Evolutionary conservation across 2,113 vertebrate species (phyloP).

Genomic region (Alethe diademata): DNA sequence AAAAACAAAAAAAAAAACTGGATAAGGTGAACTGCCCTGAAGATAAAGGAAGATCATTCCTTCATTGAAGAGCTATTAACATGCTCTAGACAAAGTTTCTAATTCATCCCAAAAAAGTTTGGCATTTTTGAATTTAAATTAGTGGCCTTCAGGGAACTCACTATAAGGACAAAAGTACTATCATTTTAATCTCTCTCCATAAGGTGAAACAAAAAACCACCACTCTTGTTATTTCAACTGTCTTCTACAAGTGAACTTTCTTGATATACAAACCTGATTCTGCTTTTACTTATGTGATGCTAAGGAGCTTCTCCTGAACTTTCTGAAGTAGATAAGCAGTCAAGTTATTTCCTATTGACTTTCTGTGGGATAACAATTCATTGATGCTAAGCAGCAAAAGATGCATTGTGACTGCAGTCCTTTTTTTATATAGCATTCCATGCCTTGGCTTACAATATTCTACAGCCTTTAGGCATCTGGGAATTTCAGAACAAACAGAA

Average conservation of each 20-base stretch:
- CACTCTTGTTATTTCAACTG: not conserved
- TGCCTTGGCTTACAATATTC: not conserved
- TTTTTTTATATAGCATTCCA: not conserved
- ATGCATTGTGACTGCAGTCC: not conserved
- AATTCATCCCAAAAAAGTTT: not conserved
- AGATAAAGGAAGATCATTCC: not conserved
- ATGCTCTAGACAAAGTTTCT: not conserved
- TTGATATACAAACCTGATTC: not conserved
- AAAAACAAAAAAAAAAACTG: fast-evolving
- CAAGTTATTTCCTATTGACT: not conserved
- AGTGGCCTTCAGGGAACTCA: not conserved
- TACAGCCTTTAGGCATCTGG: not conserved
- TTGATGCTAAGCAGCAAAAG: not conserved
- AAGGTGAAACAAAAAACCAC: not conserved
- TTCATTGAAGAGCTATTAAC: not conserved
- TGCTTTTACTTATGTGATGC: not conserved
- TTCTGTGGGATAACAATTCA: not conserved
- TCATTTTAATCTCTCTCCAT: not conserved
- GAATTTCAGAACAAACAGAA: not conserved
- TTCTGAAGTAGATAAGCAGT: not conserved
- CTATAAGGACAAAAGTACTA: not conserved
- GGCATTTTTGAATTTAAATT: not conserved
- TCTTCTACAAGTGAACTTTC: not conserved
- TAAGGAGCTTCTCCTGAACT: not conserved
- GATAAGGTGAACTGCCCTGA: not conserved